These are phyloP conservation scores for Etheostoma nigrum DNA, from an alignment of 2,797 vertebrate species.

Conservation along the genomic window DNA sequence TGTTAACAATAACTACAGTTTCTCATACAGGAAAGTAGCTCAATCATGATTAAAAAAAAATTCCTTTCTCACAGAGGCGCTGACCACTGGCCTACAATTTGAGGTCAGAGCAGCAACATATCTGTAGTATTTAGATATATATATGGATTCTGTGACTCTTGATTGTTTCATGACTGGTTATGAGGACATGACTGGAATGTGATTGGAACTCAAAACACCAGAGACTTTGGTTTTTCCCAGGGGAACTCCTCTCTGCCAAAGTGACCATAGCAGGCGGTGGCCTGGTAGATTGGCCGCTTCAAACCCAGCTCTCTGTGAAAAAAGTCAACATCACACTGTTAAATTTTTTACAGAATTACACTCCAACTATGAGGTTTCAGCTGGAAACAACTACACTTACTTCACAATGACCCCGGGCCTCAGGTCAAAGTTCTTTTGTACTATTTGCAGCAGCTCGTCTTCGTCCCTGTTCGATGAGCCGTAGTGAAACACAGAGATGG, in stretches of 20 bases:
- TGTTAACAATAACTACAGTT: neutral
- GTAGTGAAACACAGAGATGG: constrained; percentile 85
- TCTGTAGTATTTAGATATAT: neutral
- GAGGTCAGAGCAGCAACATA: constrained; percentile 7
- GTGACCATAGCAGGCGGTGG: constrained; percentile 85
- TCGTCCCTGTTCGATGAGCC: constrained; percentile 81
- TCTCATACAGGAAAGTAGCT: neutral
- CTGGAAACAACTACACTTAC: constrained; percentile 60
- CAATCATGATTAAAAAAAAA: neutral
- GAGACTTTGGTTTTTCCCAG: constrained; percentile 85
- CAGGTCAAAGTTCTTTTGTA: constrained; percentile 85
- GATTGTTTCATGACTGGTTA: neutral
- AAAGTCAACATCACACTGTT: neutral
- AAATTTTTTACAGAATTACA: neutral
- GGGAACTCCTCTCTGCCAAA: constrained; percentile 87
- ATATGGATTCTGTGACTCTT: neutral
- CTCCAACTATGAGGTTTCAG: neutral
- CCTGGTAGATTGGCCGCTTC: constrained; percentile 84
- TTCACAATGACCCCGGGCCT: constrained; percentile 85
- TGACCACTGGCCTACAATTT: neutral
- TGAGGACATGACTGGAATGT: neutral
- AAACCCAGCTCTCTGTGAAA: constrained; percentile 82
- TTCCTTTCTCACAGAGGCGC: neutral
- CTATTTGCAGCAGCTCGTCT: constrained; percentile 83
- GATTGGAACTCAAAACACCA: constrained; percentile 69